Percentiles rank a stretch among this genome's conserved stretches.
phyloP scores from a whole-genome alignment of 2,113 vertebrate genomes.

The Fregata magnificens region DNA sequence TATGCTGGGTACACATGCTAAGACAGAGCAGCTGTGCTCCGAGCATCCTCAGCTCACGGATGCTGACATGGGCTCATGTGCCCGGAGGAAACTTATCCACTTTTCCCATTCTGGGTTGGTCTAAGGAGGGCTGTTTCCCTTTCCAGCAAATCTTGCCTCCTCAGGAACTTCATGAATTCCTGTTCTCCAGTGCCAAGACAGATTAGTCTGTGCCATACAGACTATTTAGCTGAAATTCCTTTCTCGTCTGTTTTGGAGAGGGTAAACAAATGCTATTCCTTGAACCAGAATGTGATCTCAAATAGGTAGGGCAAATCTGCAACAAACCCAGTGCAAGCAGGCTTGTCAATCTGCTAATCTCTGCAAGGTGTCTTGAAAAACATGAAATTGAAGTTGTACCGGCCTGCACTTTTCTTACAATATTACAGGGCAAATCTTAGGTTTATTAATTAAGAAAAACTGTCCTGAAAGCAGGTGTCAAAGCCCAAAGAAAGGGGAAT shows the following conservation, averaged over 20 bases:
- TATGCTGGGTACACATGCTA: accelerated
- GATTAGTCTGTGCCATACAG: background rate
- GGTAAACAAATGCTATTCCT: background rate
- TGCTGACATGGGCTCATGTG: background rate
- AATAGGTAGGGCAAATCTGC: background rate
- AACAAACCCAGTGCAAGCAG: background rate
- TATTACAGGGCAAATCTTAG: background rate
- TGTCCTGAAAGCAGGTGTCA: background rate
- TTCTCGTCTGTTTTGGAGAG: background rate
- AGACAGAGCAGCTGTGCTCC: background rate
- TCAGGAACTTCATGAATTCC: background rate
- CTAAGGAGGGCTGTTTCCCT: background rate
- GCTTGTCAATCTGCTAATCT: background rate
- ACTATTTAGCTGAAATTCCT: background rate
- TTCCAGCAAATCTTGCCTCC: background rate
- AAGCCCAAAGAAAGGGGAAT: background rate
- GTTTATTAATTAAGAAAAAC: background rate
- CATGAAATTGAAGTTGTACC: background rate
- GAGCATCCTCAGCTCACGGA: background rate
- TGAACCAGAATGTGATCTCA: background rate
- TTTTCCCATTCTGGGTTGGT: background rate
- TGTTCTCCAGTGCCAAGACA: background rate
- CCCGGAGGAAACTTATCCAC: background rate
- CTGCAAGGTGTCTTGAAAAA: background rate
- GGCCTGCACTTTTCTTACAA: background rate